A percentile compares a stretch with the other conserved stretches of the same genome.
phyloP scores from a whole-genome alignment of 1,140 invertebrate species.

The Dendrolimus kikuchii region DNA sequence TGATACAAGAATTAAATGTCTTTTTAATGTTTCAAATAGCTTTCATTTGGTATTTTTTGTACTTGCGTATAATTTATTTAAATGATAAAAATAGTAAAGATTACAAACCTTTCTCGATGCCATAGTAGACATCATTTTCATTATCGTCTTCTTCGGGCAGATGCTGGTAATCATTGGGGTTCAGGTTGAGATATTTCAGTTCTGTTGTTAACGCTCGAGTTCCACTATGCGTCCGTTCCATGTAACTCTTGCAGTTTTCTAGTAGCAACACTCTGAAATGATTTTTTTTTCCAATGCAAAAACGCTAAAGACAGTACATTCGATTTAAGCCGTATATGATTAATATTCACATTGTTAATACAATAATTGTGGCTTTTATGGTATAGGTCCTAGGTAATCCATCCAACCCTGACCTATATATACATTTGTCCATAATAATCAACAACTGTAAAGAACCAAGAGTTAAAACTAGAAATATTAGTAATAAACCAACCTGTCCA shows the following conservation, averaged over 20 bases:
- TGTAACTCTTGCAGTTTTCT: slow-evolving; percentile 56
- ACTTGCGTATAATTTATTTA: neutral
- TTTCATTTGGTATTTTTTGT: neutral
- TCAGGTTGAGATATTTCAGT: slow-evolving; percentile 61
- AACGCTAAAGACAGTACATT: neutral
- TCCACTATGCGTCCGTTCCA: slow-evolving; percentile 57
- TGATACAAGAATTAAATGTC: too few species aligned
- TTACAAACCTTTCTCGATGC: slow-evolving; percentile 66
- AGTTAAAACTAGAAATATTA: slow-evolving; percentile 1
- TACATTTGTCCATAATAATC: too few species aligned
- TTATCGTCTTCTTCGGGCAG: slow-evolving; percentile 56
- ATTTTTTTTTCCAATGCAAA: neutral
- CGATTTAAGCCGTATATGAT: neutral
- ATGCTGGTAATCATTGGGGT: slow-evolving; percentile 48
- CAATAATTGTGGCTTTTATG: too few species aligned
- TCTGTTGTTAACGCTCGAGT: slow-evolving; percentile 59
- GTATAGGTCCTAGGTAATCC: too few species aligned
- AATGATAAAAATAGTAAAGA: neutral
- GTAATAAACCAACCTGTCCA: slow-evolving; percentile 60
- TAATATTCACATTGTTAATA: too few species aligned
- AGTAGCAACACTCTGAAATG: slow-evolving; percentile 51
- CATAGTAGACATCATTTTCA: slow-evolving; percentile 57
- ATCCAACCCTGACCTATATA: too few species aligned
- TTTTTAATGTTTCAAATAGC: too few species aligned
- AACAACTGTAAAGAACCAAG: neutral